Evolutionary conservation across 2,888 invertebrate genomes (phyloP).

Genomic region (Sinelater perroti): DNA sequence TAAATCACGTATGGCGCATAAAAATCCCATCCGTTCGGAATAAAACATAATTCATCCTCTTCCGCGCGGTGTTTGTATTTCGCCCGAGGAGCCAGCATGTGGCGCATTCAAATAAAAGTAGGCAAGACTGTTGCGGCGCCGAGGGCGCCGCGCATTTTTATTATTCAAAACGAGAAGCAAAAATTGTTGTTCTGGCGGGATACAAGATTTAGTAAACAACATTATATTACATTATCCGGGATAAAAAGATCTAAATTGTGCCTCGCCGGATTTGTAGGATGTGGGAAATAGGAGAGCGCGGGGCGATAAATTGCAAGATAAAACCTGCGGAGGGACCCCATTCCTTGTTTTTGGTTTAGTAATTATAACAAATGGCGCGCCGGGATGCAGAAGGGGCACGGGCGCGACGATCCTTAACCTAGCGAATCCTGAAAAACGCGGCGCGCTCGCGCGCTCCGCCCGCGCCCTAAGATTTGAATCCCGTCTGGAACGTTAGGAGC

Average conservation of each 20-base stretch:
- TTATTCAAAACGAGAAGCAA: slow-evolving; percentile 27
- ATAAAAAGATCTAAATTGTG: slow-evolving; percentile 57
- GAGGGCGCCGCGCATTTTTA: slow-evolving; percentile 16
- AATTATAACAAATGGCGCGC: slow-evolving; percentile 58
- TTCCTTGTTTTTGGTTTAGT: slow-evolving; percentile 59
- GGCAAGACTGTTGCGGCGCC: slow-evolving; percentile 14
- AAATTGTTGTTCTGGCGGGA: slow-evolving; percentile 32
- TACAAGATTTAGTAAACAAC: slow-evolving; percentile 53
- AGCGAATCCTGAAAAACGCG: slow-evolving; percentile 25
- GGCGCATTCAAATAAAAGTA: slow-evolving; percentile 10
- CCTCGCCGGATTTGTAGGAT: slow-evolving; percentile 55
- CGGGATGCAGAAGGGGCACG: slow-evolving; percentile 33
- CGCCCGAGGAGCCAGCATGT: neutral
- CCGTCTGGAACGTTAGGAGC: too few relatives aligned
- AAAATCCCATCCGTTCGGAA: slow-evolving; percentile 8
- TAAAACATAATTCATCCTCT: slow-evolving; percentile 7
- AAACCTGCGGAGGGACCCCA: slow-evolving; percentile 55
- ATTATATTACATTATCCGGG: slow-evolving; percentile 57
- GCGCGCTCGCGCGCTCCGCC: neutral
- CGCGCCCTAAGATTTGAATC: neutral
- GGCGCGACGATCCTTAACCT: slow-evolving; percentile 26
- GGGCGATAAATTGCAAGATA: slow-evolving; percentile 58
- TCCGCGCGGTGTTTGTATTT: neutral
- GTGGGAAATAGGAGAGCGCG: slow-evolving; percentile 55
- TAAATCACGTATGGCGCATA: slow-evolving; percentile 24